Base-by-base conservation (phyloP, 1,140 invertebrate genomes). In the Zaprionus ghesquierei region DNA sequence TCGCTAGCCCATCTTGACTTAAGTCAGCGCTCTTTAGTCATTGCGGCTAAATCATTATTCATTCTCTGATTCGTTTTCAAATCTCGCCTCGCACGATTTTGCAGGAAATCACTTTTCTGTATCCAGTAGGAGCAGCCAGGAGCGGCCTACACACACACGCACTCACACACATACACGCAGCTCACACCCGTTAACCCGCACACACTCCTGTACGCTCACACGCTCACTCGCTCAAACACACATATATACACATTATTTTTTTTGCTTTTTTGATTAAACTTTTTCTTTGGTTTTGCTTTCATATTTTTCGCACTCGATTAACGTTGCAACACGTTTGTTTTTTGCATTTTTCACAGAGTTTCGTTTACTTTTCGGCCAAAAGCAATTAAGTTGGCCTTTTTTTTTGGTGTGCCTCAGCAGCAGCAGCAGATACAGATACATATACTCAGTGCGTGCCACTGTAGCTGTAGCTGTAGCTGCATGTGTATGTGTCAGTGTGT, bases 101-200 rank as follows among this genome's bases (percentile, higher is more conserved):
- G 85, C 85, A 89, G 85, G 85, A 89, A 89, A 89, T 89, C 84
- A 84, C 85, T 89, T 89, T 87, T 89, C 85, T 89, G 84, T 89
- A 89, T 89, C 85, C 84, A 89, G 85, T 70, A 85, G 79, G 74
- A 69, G 78, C 82, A 69, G 56, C 60, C 63, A 41, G 35, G 35
- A 41, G 69, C 69, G 69, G 84, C 85, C 84, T 89, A 71, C 66
- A 77, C 65, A 82, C 79, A 89, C 79, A 59, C 82, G 79, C 20
- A 72, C 62, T 63, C 53, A 59, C 41, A 59, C 65, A 53, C 72
- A 65, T 51, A 62, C 69, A 38, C 74, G 74, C 65, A 33, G n/a
- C n/a, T n/a, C 15, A 23, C 53, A 54, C 54, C 5, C 72, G 75
- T 60, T 46, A 15, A 33, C 62, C 51, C 62, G 18, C 63, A 72